Evolutionary conservation across 2,888 invertebrate genomes (phyloP).

Genomic region (Euplexia lucipara): DNA sequence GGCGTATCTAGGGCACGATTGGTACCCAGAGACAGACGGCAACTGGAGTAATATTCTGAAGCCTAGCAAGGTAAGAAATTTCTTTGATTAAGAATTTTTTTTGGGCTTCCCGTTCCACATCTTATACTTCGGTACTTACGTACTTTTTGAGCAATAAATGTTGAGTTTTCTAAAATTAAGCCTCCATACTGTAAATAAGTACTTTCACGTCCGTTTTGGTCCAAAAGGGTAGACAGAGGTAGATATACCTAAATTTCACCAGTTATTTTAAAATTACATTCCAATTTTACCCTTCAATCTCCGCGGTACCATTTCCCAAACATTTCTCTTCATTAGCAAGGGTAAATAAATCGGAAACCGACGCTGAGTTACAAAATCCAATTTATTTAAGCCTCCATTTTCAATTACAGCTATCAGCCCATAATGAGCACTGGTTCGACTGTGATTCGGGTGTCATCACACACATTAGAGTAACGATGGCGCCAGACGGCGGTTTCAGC

Average conservation of each 20-base stretch:
- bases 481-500: constrained; percentile 92
- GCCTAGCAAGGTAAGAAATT: constrained; percentile 87
- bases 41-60: constrained; percentile 88
- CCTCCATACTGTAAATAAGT: too few species aligned
- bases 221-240: too few species aligned
- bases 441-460: constrained; percentile 82
- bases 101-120: background rate
- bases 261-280: background rate
- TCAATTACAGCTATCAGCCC: constrained; percentile 84
- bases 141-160: too few species aligned
- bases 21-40: constrained; percentile 70
- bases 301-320: constrained; percentile 22
- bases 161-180: too few species aligned
- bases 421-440: constrained; percentile 88
- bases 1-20: constrained; percentile 75
- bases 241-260: too few species aligned
- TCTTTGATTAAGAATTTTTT: constrained; percentile 2
- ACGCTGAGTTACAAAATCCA: constrained; percentile 39
- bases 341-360: constrained; percentile 32
- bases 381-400: constrained; percentile 55
- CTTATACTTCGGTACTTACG: too few species aligned
- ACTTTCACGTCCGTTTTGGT: too few species aligned
- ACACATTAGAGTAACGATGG: constrained; percentile 91
- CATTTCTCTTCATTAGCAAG: constrained; percentile 39
- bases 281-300: constrained; percentile 18